Evolutionary conservation across 2,888 invertebrate genomes (phyloP), one percentile per base, ranked within the genome.

Genomic region (Congeria kusceri): DNA sequence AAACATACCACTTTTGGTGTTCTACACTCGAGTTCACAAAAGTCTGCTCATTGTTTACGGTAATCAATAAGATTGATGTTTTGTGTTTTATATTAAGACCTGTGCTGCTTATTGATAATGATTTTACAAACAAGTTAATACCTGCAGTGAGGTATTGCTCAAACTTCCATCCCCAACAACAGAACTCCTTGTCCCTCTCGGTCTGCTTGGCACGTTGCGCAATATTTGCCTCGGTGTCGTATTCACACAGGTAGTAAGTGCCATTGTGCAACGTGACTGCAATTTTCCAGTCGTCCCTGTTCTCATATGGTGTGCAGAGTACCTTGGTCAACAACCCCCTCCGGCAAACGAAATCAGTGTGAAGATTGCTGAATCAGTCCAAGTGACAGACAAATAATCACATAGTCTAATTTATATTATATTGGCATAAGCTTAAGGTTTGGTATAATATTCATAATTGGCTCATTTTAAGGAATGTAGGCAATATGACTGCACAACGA

Each of bases 161-260:
- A 94, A 97, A 97, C 91, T 96, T 96, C 91, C 95, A 96, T 0
- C 97, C 97, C 95, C 96, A 96, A 29, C 95, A 95, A 67, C 95
- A 95, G 90, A 94, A 94, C 84, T 95, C 89, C 77, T 93, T 94
- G 58, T 95, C 95, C 77, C 94, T 93, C 9, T 95, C 94, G 28
- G 95, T 94, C 92, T 77, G 86, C 15, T 77, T 77, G 53, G 79
- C 80, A 69, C 83, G 82, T 47, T 90, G 75, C 13, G 78, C 46
- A 46, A 82, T 86, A 59, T 89, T 90, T n/a, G 84, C 75, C 27
- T 95, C 95, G 0, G 96, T 96, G 59, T 96, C 95, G 88, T 94
- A 95, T 49, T 95, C 95, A 92, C 96, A 96, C 79, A 97, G 90
- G 91, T 96, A 97, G 86, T 96, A 96, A 23, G 95, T 95, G 0